Conservation (phyloP, 1,140 invertebrate genomes). For the Episyrphus balteatus region DNA sequence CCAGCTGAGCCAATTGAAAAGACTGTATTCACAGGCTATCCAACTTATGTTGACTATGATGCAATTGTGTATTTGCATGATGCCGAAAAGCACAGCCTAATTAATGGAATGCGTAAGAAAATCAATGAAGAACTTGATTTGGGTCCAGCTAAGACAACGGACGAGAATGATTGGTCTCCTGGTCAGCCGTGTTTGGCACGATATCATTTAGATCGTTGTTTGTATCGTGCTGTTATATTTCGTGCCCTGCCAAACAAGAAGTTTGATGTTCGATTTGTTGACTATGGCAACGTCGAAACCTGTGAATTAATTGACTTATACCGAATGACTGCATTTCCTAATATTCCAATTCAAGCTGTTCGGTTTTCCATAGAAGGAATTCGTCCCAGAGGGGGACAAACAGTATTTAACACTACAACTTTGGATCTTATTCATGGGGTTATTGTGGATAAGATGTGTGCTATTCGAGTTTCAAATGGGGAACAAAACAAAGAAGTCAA, state of each 20-base stretch:
- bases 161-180: conserved; percentile 2
- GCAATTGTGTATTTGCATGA: conserved; percentile 45
- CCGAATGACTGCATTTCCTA: conserved; percentile 44
- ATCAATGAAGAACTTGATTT: conserved; percentile 35
- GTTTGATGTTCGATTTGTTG: conserved; percentile 44
- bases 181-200: conserved; percentile 52
- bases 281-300: conserved; percentile 50
- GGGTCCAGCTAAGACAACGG: conserved; percentile 5
- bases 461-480: conserved; percentile 11
- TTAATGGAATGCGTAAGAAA: conserved; percentile 41
- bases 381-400: conserved; percentile 22
- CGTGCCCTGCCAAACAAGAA: conserved; percentile 12
- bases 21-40: conserved; percentile 38
- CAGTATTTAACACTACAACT: conserved; percentile 1
- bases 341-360: conserved; percentile 47
- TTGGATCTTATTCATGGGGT: conserved; percentile 17
- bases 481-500: conserved; percentile 5
- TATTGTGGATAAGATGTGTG: conserved; percentile 17
- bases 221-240: conserved; percentile 48
- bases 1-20: conserved; percentile 15
- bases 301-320: conserved; percentile 42
- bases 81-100: conserved; percentile 29
- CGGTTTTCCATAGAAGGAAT: conserved; percentile 39
- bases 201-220: conserved; percentile 47
- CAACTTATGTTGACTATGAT: conserved; percentile 47